Evolutionary conservation across 2,113 vertebrate genomes (phyloP), one percentile per base, ranked within the genome.

Genomic region (Lophius piscatorius): DNA sequence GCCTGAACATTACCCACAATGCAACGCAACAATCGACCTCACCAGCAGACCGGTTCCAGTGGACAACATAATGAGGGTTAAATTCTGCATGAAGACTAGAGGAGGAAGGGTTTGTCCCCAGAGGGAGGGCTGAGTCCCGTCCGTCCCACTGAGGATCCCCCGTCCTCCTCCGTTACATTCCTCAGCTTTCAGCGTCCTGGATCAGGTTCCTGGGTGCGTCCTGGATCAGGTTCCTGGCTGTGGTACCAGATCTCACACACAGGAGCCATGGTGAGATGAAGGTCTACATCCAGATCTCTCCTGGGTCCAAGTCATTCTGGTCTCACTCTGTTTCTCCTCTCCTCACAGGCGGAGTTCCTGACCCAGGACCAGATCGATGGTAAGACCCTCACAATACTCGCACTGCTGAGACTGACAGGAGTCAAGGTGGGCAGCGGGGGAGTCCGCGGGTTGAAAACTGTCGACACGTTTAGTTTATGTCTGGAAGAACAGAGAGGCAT

Each of bases 321-420:
- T 2, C 63, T 61, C 31, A 9, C 6, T 8, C 17, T 47, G 47
- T 46, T 41, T 24, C 39, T 56, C 9, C 3, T 26, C 33, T 74
- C 55, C 31, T 64, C 8, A 3, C 82, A 97, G 95, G 93, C 94
- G 6, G 95, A 95, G 79, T 97, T 94, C 55, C 90, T 97, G 54
- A 92, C 93, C 3, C 95, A 96, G 75, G 93, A 95, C 84, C 94
- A 96, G 58, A 97, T 97, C 16, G 91, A 93, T 1, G 95, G 95
- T 96, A 90, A 18, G 94, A 41, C 33, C 16, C 18, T 21, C 1
- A 42, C 16, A 17, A 21, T 9, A 10, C 21, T 41, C 10, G 16
- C 6, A 5, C n/a, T 39, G 36, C 16, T 17, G n/a, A 12, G 26
- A 28, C 26, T 35, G 34, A 28, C 26, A 11, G 31, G 33, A 14